These are phyloP conservation scores for Camponotus pennsylvanicus DNA, from an alignment of 1,140 invertebrate genomes.

Conservation along the genomic window DNA sequence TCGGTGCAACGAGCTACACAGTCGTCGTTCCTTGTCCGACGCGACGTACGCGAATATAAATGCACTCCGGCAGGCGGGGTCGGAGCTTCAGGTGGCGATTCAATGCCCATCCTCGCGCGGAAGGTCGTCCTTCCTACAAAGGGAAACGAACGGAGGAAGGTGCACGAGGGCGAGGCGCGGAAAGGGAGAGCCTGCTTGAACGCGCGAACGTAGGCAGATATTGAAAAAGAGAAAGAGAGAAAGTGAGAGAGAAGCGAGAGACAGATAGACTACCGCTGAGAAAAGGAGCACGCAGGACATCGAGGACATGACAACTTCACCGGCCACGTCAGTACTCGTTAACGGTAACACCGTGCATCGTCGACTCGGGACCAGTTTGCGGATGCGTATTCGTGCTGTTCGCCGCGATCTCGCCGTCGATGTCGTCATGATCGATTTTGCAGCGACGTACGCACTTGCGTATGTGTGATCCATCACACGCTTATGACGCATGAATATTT, in stretches of 20 bases:
- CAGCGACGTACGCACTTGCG: neutral
- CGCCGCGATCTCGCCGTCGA: constrained; percentile 16
- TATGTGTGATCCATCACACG: no score
- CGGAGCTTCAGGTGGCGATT: constrained; percentile 63
- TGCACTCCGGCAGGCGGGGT: constrained; percentile 44
- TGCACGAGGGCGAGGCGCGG: neutral
- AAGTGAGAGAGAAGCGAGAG: neutral
- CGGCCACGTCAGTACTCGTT: constrained; percentile 82
- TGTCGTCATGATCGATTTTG: constrained; percentile 32
- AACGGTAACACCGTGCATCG: constrained; percentile 78
- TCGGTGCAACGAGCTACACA: constrained; percentile 1
- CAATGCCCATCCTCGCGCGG: constrained; percentile 53
- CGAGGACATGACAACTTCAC: constrained; percentile 73
- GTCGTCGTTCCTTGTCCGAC: constrained; percentile 16
- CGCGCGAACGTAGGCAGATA: constrained; percentile 20
- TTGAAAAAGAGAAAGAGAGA: neutral
- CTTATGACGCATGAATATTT: neutral
- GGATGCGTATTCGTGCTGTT: constrained; percentile 53
- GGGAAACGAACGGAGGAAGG: neutral
- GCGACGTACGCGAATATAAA: constrained; percentile 62
- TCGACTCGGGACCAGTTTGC: constrained; percentile 67
- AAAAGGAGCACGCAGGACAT: constrained; percentile 55
- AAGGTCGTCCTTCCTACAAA: constrained; percentile 27
- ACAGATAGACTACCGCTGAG: neutral
- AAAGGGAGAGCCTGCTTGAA: neutral